Percentiles rank a stretch among this genome's conserved stretches.
phyloP scores from a whole-genome alignment of 2,113 vertebrate species.

The Bujurquina vittata region DNA sequence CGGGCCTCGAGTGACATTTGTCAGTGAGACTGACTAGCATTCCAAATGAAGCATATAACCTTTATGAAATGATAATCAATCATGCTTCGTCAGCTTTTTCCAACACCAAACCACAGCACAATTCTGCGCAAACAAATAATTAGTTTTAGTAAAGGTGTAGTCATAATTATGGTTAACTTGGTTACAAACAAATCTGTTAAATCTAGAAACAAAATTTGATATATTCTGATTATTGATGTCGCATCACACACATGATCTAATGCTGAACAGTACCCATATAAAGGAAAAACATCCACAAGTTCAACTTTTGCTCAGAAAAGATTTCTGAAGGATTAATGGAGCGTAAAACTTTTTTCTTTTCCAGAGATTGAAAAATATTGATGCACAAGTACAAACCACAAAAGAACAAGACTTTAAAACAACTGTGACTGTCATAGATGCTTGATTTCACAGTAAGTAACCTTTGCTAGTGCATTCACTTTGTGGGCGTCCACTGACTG shows the following conservation, averaged over 20 bases:
- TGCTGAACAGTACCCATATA: not conserved
- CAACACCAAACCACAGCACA: conserved; percentile 15
- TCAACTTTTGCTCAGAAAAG: conserved; percentile 3
- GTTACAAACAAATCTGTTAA: not conserved
- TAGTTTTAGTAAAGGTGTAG: not conserved
- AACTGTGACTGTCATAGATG: conserved; percentile 16
- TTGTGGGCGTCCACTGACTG: conserved; percentile 29
- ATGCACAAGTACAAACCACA: not conserved
- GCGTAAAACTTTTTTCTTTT: not conserved
- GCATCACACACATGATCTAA: not conserved
- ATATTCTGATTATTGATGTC: not conserved
- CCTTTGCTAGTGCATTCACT: conserved; percentile 35
- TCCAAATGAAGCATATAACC: conserved; percentile 63
- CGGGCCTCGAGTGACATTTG: conserved; percentile 56
- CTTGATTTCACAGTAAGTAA: conserved; percentile 35
- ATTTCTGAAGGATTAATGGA: conserved; percentile 11
- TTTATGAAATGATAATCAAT: conserved; percentile 66
- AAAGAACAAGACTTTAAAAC: not conserved
- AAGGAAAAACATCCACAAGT: not conserved
- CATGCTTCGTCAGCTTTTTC: conserved; percentile 23
- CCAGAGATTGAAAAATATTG: not conserved
- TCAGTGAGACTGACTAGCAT: conserved; percentile 53
- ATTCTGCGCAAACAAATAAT: conserved; percentile 1
- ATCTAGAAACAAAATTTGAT: not conserved
- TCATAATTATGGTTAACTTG: not conserved